Percentiles rank a stretch among this genome's conserved stretches.
phyloP scores from a whole-genome alignment of 2,113 vertebrate species.

The Pituophis catenifer region DNA sequence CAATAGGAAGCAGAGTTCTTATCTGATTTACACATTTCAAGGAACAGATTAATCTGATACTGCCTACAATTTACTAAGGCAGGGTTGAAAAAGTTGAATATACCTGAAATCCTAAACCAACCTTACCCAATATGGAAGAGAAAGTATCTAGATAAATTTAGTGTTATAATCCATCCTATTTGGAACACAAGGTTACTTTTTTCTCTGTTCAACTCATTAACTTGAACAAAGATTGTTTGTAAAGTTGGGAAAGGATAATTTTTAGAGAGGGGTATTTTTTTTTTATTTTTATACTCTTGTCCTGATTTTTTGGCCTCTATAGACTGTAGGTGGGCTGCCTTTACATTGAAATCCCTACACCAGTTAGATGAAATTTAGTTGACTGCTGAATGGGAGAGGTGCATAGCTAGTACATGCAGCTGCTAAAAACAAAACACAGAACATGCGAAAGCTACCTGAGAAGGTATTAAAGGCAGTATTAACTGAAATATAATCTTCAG shows the following conservation, averaged over 20 bases:
- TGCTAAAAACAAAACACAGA: neutral
- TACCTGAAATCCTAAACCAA: neutral
- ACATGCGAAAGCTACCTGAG: neutral
- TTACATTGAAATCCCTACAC: neutral
- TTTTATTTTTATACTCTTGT: neutral
- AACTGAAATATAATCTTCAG: neutral
- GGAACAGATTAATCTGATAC: neutral
- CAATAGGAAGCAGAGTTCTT: neutral
- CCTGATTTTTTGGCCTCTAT: neutral
- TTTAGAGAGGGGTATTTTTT: neutral
- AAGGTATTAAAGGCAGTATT: neutral
- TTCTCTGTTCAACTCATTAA: neutral
- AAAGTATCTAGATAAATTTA: neutral
- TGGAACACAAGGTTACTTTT: neutral
- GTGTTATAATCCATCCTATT: too few relatives aligned
- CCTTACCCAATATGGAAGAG: neutral
- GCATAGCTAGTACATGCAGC: neutral
- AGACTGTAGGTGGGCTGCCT: neutral
- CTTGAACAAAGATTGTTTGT: neutral
- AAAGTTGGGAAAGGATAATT: neutral
- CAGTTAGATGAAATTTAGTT: neutral
- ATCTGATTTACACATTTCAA: neutral
- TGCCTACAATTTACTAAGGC: neutral
- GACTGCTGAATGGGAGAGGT: neutral
- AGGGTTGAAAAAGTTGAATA: neutral